A percentile compares a stretch with the other conserved stretches of the same genome.
These are phyloP conservation scores for Ceratina australensis DNA, from an alignment of 1,140 invertebrate genomes.

Conservation along the genomic window DNA sequence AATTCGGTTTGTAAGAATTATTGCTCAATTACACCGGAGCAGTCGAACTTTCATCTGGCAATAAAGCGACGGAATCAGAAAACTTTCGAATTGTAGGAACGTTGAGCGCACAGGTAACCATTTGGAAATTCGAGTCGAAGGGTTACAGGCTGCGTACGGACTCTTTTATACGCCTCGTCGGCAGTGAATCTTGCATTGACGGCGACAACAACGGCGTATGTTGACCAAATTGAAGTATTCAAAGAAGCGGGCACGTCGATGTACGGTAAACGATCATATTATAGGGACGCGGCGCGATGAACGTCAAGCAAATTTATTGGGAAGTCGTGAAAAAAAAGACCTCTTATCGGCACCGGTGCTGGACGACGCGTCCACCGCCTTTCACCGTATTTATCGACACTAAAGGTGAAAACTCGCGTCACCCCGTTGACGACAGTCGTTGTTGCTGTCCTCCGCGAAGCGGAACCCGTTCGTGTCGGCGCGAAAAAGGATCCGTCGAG, in stretches of 20 bases:
- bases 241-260: conserved; percentile 7
- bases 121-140: not conserved
- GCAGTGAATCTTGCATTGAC: conserved; percentile 18
- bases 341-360: conserved; percentile 34
- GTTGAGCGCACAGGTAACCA: not conserved
- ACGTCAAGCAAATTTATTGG: conserved; percentile 54
- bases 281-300: conserved; percentile 19
- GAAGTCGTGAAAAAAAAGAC: conserved; percentile 51
- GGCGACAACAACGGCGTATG: conserved; percentile 10
- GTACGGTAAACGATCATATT: conserved; percentile 37
- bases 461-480: conserved; percentile 30
- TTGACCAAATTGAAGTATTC: conserved; percentile 31
- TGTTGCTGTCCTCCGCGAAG: conserved; percentile 3
- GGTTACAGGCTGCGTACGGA: not conserved
- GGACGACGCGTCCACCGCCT: conserved; percentile 35
- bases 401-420: conserved; percentile 62
- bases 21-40: no score
- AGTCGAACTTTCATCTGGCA: no score
- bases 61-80: not conserved
- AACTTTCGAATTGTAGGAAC: not conserved
- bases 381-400: conserved; percentile 62
- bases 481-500: conserved; percentile 24
- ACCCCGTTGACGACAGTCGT: conserved; percentile 51
- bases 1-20: no score
- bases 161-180: not conserved